Conservation (phyloP, 2,888 invertebrate genomes). For the Lottia scabra region DNA sequence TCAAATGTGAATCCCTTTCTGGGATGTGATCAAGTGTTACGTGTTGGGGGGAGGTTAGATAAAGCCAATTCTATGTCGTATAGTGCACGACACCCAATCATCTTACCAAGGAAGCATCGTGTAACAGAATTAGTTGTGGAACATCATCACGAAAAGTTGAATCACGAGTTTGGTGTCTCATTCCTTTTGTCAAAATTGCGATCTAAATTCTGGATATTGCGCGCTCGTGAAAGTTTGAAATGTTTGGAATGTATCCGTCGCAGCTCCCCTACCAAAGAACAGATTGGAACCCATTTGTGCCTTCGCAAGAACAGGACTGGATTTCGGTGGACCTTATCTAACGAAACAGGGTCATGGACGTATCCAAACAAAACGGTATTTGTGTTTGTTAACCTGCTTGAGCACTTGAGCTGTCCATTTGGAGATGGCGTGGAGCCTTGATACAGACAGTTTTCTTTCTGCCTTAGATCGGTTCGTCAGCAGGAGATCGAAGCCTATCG, state of each 20-base stretch:
- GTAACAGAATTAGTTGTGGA: too few relatives aligned
- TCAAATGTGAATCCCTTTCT: background rate
- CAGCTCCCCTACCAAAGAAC: background rate
- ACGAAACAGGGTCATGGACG: slow-evolving; percentile 23
- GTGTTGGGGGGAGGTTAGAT: background rate
- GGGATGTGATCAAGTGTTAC: background rate
- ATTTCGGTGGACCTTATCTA: slow-evolving; percentile 25
- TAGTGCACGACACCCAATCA: background rate
- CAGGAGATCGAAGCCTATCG: slow-evolving; percentile 12
- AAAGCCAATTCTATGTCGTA: background rate
- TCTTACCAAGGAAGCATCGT: background rate
- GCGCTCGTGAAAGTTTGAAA: background rate
- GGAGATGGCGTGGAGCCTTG: background rate
- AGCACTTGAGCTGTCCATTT: slow-evolving; percentile 23
- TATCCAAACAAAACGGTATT: slow-evolving; percentile 24
- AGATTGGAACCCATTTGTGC: slow-evolving; percentile 1
- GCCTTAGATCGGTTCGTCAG: slow-evolving; percentile 12
- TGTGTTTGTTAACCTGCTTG: slow-evolving; percentile 27
- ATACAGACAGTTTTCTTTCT: slow-evolving; percentile 17
- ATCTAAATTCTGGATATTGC: background rate
- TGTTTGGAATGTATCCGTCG: background rate
- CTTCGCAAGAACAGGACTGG: slow-evolving; percentile 19
- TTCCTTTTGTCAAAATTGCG: background rate
- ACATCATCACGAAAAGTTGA: background rate
- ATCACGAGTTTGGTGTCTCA: background rate